phyloP scores from a whole-genome alignment of 2,797 vertebrate species.

The Sebastes flavidus region DNA sequence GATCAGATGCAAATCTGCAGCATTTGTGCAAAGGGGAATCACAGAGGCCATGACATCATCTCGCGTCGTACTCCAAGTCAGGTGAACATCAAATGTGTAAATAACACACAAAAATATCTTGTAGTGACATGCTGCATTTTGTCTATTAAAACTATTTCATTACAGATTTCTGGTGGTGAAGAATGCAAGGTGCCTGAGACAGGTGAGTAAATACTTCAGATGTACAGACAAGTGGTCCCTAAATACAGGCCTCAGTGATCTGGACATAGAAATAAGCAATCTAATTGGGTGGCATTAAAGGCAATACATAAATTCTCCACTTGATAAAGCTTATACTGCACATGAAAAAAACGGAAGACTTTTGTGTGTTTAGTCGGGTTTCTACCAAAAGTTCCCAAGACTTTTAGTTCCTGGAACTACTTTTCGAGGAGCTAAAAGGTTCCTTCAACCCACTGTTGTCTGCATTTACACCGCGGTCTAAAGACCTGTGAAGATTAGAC shows the following conservation, averaged over 20 bases:
- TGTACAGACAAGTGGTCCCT: background rate
- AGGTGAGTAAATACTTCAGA: background rate
- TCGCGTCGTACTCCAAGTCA: background rate
- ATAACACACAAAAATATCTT: background rate
- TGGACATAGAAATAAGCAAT: background rate
- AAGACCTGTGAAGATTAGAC: too few relatives aligned
- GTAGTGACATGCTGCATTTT: background rate
- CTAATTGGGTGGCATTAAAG: background rate
- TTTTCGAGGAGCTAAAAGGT: too few relatives aligned
- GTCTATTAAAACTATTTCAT: background rate
- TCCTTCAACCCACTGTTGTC: too few relatives aligned
- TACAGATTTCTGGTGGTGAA: background rate
- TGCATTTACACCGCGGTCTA: too few relatives aligned
- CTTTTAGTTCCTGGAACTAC: too few relatives aligned
- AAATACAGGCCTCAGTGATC: background rate
- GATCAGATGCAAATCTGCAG: conserved; percentile 40
- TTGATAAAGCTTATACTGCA: background rate
- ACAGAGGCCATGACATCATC: conserved; percentile 27
- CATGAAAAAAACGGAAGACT: background rate
- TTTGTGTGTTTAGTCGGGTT: too few relatives aligned
- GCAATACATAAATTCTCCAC: background rate
- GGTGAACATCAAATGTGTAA: background rate
- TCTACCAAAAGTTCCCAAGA: too few relatives aligned
- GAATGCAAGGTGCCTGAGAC: background rate
- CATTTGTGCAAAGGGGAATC: background rate